A percentile compares a stretch with the other conserved stretches of the same genome.
Conservation (phyloP, 2,888 invertebrate species). For the Ormyrus labotus region DNA sequence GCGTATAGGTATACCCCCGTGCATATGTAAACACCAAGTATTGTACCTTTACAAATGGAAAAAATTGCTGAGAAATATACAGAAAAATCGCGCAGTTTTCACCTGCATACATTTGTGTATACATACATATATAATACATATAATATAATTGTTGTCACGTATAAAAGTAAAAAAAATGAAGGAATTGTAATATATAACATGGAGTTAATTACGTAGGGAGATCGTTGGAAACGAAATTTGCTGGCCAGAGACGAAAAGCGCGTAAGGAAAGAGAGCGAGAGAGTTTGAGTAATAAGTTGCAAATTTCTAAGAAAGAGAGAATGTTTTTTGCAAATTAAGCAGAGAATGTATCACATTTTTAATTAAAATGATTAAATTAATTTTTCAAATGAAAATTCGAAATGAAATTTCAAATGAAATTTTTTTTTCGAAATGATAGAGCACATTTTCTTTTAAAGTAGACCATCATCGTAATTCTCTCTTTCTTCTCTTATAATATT, state of each 20-base stretch:
- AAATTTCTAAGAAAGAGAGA: slow-evolving; percentile 20
- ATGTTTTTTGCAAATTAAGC: slow-evolving; percentile 6
- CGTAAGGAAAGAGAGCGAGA: slow-evolving; percentile 42
- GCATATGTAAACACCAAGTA: slow-evolving; percentile 43
- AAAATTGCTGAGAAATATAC: slow-evolving; percentile 46
- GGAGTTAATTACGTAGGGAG: slow-evolving; percentile 13
- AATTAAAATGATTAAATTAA: slow-evolving; percentile 49
- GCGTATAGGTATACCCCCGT: not conserved
- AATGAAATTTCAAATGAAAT: slow-evolving; percentile 21
- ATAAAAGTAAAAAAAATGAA: slow-evolving; percentile 49
- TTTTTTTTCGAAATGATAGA: slow-evolving; percentile 25
- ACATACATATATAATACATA: slow-evolving; percentile 24
- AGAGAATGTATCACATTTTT: slow-evolving; percentile 41
- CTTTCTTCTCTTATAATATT: slow-evolving; percentile 28
- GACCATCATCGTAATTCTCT: slow-evolving; percentile 43
- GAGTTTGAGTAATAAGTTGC: slow-evolving; percentile 13
- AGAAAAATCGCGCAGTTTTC: slow-evolving; percentile 36
- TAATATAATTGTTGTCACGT: slow-evolving; percentile 34
- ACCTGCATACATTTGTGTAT: slow-evolving; percentile 30
- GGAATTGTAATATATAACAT: slow-evolving; percentile 12
- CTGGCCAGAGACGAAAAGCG: slow-evolving; percentile 42
- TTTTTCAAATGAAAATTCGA: slow-evolving; percentile 1
- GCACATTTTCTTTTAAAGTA: slow-evolving; percentile 33
- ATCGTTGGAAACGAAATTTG: slow-evolving; percentile 43
- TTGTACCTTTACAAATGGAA: slow-evolving; percentile 52